Percentiles rank a stretch among this genome's conserved stretches.
Conservation (phyloP, 2,113 vertebrate species). For the Columba janthina region DNA sequence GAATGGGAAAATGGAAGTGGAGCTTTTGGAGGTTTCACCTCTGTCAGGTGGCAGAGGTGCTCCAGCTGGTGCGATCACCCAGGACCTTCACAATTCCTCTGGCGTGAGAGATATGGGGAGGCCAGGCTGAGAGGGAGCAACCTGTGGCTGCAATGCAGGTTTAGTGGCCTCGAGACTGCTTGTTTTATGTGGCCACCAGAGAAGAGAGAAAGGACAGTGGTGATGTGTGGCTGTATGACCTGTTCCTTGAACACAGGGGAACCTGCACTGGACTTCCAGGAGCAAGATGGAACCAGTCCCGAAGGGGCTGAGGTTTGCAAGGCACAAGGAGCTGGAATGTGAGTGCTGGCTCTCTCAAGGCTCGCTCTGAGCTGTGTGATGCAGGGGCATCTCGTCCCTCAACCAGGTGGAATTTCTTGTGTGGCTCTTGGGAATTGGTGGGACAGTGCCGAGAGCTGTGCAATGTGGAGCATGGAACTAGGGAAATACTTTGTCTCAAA, state of each 20-base stretch:
- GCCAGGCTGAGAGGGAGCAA: not conserved
- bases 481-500: not conserved
- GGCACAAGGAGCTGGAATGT: not conserved
- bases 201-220: not conserved
- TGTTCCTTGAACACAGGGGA: not conserved
- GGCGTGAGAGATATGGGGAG: not conserved
- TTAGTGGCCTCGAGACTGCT: not conserved
- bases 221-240: not conserved
- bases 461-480: not conserved
- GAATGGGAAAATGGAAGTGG: not conserved
- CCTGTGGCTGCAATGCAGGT: not conserved
- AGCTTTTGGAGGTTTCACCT: not conserved
- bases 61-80: not conserved
- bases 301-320: not conserved
- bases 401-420: not conserved
- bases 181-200: not conserved
- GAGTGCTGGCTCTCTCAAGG: not conserved
- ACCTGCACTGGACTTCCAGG: not conserved
- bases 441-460: not conserved
- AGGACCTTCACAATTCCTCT: not conserved
- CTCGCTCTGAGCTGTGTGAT: not conserved
- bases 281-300: not conserved
- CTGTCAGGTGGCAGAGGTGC: not conserved
- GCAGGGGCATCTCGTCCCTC: not conserved
- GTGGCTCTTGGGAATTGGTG: not conserved